Evolutionary conservation across 1,140 invertebrate genomes (phyloP).

Genomic region (Drosophila cardini): DNA sequence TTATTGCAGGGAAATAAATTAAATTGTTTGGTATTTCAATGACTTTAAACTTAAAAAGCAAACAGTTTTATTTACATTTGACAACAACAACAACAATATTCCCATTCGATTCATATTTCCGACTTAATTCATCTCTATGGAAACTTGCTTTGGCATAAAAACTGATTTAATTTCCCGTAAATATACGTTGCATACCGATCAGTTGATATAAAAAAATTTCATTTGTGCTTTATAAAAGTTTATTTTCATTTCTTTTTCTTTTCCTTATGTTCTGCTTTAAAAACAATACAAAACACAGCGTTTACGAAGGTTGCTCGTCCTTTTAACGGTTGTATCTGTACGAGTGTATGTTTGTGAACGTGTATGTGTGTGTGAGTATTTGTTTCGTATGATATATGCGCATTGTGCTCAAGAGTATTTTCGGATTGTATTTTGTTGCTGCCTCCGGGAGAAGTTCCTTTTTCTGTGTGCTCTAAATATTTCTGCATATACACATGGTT

Average conservation of each 20-base stretch:
- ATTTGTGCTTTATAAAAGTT: constrained; percentile 8
- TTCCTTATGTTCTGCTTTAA: constrained; percentile 13
- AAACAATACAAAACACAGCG: constrained; percentile 38
- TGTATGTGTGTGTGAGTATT: constrained; percentile 35
- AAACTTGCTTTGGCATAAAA: constrained; percentile 57
- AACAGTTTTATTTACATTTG: no score
- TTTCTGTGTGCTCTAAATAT: constrained; percentile 38
- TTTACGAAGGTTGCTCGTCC: constrained; percentile 37
- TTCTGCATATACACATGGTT: constrained; percentile 33
- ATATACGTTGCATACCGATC: constrained; percentile 47
- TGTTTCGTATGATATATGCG: constrained; percentile 39
- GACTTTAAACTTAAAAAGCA: no score
- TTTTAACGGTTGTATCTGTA: not conserved
- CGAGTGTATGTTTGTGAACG: constrained; percentile 37
- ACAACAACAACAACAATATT: constrained; percentile 22
- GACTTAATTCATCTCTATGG: constrained; percentile 29
- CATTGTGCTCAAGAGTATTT: constrained; percentile 25
- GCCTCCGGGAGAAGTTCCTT: constrained; percentile 16
- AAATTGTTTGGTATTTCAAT: no score
- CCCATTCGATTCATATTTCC: constrained; percentile 28
- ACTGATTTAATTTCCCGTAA: constrained; percentile 72
- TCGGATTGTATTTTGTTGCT: constrained; percentile 17
- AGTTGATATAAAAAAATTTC: constrained; percentile 63
- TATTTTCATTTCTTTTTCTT: constrained; percentile 3
- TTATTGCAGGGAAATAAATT: no score